These are phyloP conservation scores for Syndactyla subalaris DNA, from an alignment of 2,797 vertebrate species.

Conservation along the genomic window DNA sequence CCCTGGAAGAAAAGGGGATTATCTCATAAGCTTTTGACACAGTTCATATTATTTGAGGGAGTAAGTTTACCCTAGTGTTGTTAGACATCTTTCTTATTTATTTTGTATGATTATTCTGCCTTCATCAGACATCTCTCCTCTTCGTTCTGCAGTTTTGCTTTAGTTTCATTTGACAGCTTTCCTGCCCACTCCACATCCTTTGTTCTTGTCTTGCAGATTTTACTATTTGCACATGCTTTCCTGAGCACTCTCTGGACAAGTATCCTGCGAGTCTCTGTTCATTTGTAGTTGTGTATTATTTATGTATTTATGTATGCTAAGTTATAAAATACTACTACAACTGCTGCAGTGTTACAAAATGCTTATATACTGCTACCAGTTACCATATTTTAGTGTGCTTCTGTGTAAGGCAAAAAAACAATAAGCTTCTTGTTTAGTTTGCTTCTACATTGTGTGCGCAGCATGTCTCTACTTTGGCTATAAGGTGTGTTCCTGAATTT, in stretches of 20 bases:
- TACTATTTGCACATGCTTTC: neutral
- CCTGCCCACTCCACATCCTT: neutral
- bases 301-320: neutral
- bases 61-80: rapidly evolving
- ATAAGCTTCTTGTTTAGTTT: neutral
- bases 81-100: neutral
- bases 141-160: neutral
- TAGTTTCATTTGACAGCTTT: neutral
- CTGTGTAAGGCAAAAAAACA: neutral
- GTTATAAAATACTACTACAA: neutral
- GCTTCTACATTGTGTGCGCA: neutral
- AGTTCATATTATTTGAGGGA: neutral
- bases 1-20: neutral
- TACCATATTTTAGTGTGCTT: neutral
- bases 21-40: neutral
- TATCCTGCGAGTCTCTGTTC: neutral
- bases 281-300: neutral
- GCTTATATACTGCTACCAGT: neutral
- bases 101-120: neutral
- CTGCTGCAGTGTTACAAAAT: neutral
- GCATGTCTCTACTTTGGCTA: neutral
- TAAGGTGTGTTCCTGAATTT: neutral
- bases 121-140: neutral
- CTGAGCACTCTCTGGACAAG: neutral
- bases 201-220: neutral